Percentiles rank a stretch among this genome's conserved stretches.
phyloP scores from a whole-genome alignment of 2,888 invertebrate genomes.

The Priocnemis perturbator region DNA sequence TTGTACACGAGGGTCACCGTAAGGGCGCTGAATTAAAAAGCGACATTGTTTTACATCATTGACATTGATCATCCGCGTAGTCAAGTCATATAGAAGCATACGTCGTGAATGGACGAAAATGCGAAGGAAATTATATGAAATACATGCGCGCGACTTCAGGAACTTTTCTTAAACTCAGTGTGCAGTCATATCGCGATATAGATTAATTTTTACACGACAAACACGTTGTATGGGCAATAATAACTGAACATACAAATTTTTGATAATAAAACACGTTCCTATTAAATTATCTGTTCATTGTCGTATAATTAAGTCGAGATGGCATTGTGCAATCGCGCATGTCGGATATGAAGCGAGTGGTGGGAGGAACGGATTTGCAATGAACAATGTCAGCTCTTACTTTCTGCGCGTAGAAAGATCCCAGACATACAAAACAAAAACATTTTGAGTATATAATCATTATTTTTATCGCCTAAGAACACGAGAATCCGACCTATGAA shows the following conservation, averaged over 20 bases:
- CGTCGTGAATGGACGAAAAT: not conserved
- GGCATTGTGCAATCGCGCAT: constrained; percentile 11
- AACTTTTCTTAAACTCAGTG: constrained; percentile 15
- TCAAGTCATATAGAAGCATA: not conserved
- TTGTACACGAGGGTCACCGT: constrained; percentile 26
- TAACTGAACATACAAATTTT: constrained; percentile 54
- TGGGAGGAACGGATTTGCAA: constrained; percentile 3
- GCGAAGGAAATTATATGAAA: not conserved
- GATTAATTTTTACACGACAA: constrained; percentile 54
- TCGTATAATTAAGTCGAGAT: constrained; percentile 50
- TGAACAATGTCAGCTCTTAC: constrained; percentile 6
- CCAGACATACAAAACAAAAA: too few relatives aligned
- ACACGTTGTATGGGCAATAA: constrained; percentile 49
- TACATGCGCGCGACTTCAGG: constrained; percentile 8
- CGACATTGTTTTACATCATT: constrained; percentile 12
- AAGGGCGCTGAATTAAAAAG: constrained; percentile 1
- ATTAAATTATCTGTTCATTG: constrained; percentile 58
- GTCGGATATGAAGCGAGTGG: too few relatives aligned
- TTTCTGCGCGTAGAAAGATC: too few relatives aligned
- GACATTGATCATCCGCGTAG: constrained; percentile 1
- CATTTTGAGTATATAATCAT: too few relatives aligned
- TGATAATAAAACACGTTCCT: constrained; percentile 60
- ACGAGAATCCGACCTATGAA: too few relatives aligned
- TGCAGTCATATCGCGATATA: constrained; percentile 42
- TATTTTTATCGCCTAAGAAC: too few relatives aligned